A percentile compares a stretch with the other conserved stretches of the same genome.
phyloP scores from a whole-genome alignment of 1,140 invertebrate genomes.

The Drosophila persimilis region DNA sequence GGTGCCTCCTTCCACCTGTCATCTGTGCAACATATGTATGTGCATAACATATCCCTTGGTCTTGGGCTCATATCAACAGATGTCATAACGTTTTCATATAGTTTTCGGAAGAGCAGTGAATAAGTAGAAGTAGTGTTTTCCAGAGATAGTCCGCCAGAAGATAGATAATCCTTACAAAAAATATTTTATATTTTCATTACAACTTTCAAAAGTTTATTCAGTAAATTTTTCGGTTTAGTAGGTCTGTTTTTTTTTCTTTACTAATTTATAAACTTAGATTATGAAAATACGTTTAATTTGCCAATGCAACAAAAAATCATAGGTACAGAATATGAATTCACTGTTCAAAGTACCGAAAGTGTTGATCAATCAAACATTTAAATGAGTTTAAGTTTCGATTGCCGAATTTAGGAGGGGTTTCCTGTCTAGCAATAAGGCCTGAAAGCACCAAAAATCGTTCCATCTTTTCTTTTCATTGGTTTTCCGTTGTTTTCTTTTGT shows the following conservation, averaged over 20 bases:
- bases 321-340: constrained; percentile 7
- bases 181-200: constrained; percentile 54
- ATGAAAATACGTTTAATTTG: constrained; percentile 55
- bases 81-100: constrained; percentile 52
- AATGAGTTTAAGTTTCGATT: constrained; percentile 29
- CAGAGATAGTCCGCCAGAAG: no score
- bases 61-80: constrained; percentile 57
- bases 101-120: not conserved
- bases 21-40: no score
- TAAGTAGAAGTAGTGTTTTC: no score
- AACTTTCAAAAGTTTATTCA: constrained; percentile 76
- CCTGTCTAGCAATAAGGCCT: constrained; percentile 47
- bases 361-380: constrained; percentile 3
- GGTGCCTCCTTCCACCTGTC: no score
- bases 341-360: constrained; percentile 3
- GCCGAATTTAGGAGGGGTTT: constrained; percentile 11
- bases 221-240: constrained; percentile 68
- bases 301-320: constrained; percentile 47
- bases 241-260: constrained; percentile 42
- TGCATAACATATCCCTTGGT: no score
- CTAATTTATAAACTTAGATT: constrained; percentile 66
- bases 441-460: constrained; percentile 40
- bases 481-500: constrained; percentile 37
- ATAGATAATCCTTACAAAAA: not conserved
- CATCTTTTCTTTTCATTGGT: no score